These are phyloP conservation scores for Oryzias dopingdopingensis DNA, from an alignment of 2,797 vertebrate species.

Conservation along the genomic window DNA sequence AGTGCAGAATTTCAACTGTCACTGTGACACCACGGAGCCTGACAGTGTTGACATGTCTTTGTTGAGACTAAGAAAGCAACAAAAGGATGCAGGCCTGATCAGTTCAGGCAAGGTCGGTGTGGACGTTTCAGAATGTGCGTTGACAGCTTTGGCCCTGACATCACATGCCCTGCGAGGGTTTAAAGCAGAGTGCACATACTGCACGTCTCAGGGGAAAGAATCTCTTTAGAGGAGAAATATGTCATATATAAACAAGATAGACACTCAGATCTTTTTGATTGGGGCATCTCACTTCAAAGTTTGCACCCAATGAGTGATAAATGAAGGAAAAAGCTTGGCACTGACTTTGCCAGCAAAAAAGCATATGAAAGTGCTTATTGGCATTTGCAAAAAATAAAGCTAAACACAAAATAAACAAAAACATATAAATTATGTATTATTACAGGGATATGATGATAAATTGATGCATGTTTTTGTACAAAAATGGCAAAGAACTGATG, in stretches of 20 bases:
- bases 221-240: constrained; percentile 1
- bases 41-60: constrained; percentile 47
- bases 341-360: no score
- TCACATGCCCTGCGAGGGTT: constrained; percentile 26
- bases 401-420: no score
- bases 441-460: no score
- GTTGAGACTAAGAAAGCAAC: constrained; percentile 32
- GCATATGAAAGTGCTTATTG: no score
- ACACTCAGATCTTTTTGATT: constrained; percentile 1
- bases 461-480: no score
- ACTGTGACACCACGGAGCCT: constrained; percentile 20
- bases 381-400: no score
- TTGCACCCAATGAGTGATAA: not conserved
- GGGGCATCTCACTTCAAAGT: not conserved
- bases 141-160: constrained; percentile 40
- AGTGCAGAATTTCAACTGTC: constrained; percentile 20
- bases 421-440: no score
- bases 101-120: constrained; percentile 47
- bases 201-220: not conserved
- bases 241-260: not conserved
- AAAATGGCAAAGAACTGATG: no score
- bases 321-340: not conserved
- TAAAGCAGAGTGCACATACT: constrained; percentile 17
- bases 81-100: constrained; percentile 25
- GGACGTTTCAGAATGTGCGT: constrained; percentile 38